phyloP scores from a whole-genome alignment of 2,797 vertebrate genomes.

The Lutjanus campechanus region DNA sequence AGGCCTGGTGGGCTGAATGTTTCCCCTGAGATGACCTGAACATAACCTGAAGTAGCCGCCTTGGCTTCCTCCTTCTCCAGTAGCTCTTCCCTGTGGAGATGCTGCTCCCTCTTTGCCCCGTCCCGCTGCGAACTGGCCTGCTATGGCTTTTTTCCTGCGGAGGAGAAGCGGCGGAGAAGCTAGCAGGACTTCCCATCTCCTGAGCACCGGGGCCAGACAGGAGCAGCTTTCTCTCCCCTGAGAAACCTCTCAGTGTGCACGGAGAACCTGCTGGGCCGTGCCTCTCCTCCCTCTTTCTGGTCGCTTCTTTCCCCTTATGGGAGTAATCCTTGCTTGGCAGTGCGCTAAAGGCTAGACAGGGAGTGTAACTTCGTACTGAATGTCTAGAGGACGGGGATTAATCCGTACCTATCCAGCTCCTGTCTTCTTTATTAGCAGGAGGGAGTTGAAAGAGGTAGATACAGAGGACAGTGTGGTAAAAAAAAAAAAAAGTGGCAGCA shows the following conservation, averaged over 20 bases:
- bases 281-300: constrained; percentile 17
- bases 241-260: constrained; percentile 38
- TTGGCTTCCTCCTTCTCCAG: constrained; percentile 20
- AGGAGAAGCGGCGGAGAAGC: constrained; percentile 33
- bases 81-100: constrained; percentile 42
- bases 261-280: constrained; percentile 38
- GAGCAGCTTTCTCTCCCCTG: constrained; percentile 32
- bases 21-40: constrained; percentile 26
- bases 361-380: constrained; percentile 32
- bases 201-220: constrained; percentile 40
- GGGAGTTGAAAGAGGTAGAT: constrained; percentile 9
- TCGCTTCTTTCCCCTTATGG: constrained; percentile 9
- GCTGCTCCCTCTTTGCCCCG: constrained; percentile 12
- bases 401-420: constrained; percentile 44
- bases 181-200: constrained; percentile 46
- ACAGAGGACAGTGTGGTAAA: constrained; percentile 2
- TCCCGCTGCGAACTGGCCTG: constrained; percentile 57
- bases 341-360: constrained; percentile 28
- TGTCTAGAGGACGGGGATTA: constrained; percentile 47
- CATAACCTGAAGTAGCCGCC: constrained; percentile 33
- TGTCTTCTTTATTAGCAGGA: constrained; percentile 39
- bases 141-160: constrained; percentile 56
- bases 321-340: constrained; percentile 56
- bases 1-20: neutral
- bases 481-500: neutral